Evolutionary conservation across 2,797 vertebrate species (phyloP).

Genomic region (Spinus pinus): DNA sequence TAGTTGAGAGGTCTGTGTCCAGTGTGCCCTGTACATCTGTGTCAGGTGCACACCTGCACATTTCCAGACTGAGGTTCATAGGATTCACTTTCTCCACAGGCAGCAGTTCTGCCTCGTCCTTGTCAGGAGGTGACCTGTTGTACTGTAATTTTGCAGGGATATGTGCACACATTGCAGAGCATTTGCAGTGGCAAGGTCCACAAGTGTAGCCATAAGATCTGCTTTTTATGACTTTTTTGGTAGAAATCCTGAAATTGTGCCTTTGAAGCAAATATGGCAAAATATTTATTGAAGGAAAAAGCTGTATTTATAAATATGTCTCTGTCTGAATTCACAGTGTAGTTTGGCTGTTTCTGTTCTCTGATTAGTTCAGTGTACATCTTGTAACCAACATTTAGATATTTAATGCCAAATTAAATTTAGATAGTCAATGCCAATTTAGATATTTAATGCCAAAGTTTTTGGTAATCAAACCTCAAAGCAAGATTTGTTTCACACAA

Average conservation of each 20-base stretch:
- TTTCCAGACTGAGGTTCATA: neutral
- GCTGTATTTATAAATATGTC: neutral
- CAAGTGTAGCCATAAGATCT: neutral
- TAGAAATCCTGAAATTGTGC: neutral
- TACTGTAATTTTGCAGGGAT: neutral
- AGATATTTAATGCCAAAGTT: neutral
- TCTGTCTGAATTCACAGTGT: accelerated
- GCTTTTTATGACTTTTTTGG: neutral
- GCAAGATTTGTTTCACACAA: neutral
- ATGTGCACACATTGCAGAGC: accelerated
- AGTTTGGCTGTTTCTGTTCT: neutral
- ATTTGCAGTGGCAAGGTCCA: neutral
- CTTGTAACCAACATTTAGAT: neutral
- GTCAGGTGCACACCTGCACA: accelerated
- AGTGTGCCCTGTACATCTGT: accelerated
- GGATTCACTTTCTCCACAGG: neutral
- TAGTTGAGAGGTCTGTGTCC: neutral
- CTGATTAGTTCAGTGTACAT: neutral
- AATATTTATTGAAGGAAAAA: neutral
- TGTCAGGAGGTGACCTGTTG: neutral
- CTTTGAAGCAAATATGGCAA: neutral
- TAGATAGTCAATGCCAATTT: neutral
- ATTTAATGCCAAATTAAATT: neutral
- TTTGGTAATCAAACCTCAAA: neutral
- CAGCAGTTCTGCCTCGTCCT: neutral